Evolutionary conservation across 2,888 invertebrate genomes (phyloP).

Genomic region (Epinotia ramella): DNA sequence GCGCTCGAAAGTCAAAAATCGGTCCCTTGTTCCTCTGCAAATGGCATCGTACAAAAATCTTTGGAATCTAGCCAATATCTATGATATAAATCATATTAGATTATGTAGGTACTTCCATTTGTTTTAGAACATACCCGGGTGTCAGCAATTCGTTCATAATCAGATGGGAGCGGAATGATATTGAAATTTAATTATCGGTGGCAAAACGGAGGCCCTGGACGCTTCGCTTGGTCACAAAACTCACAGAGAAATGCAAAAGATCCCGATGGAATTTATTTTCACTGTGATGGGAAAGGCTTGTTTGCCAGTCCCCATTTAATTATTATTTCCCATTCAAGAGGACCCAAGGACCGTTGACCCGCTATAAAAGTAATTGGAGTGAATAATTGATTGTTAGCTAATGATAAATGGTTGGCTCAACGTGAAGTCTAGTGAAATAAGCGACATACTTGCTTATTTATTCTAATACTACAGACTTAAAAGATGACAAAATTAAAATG

Average conservation of each 20-base stretch:
- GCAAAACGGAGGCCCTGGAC: background rate
- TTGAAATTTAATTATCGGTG: background rate
- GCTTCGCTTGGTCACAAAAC: background rate
- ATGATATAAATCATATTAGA: too few species aligned
- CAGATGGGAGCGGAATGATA: background rate
- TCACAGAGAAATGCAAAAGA: background rate
- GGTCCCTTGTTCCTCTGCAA: too few species aligned
- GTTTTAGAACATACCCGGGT: too few species aligned
- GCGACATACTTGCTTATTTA: too few species aligned
- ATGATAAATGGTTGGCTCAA: background rate
- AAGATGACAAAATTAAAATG: too few species aligned
- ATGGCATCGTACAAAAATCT: too few species aligned
- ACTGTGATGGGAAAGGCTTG: background rate
- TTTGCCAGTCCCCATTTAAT: background rate
- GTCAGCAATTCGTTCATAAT: too few species aligned
- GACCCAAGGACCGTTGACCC: background rate
- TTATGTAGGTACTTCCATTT: too few species aligned
- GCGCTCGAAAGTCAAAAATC: too few species aligned
- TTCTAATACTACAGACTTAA: too few species aligned
- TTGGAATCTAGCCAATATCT: too few species aligned
- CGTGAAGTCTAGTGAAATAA: too few species aligned
- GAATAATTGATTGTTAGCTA: slow-evolving; percentile 30
- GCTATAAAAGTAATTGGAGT: slow-evolving; percentile 33
- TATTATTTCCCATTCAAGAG: background rate
- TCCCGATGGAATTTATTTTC: background rate